These are phyloP conservation scores for Diarsia dahlii DNA, from an alignment of 2,888 invertebrate genomes.

Conservation along the genomic window DNA sequence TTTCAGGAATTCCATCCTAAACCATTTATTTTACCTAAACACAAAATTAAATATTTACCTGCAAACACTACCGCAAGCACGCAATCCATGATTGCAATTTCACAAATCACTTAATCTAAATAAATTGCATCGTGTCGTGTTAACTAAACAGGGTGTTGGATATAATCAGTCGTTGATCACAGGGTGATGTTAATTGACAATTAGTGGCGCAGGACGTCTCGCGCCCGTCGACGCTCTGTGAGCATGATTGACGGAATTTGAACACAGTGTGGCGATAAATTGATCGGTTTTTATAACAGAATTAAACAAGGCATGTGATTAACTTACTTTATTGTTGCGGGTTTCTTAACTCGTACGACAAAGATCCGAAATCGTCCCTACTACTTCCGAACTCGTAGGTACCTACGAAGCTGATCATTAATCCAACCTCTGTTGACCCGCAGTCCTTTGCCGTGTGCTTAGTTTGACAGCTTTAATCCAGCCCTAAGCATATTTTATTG, in stretches of 20 bases:
- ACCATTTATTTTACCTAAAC: not conserved
- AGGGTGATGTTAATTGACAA: slow-evolving; percentile 37
- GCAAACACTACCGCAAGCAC: not conserved
- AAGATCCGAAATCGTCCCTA: not conserved
- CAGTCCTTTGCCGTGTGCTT: too few species aligned
- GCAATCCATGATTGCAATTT: slow-evolving; percentile 1
- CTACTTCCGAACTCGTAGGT: too few species aligned
- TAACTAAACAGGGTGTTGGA: slow-evolving; percentile 38
- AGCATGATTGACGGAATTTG: slow-evolving; percentile 15
- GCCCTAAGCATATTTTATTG: too few species aligned
- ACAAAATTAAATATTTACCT: not conserved
- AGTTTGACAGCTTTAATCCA: too few species aligned
- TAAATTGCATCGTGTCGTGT: slow-evolving; percentile 27
- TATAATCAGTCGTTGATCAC: slow-evolving; percentile 50
- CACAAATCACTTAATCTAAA: slow-evolving; percentile 18
- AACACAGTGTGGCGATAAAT: not conserved
- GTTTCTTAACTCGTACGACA: not conserved
- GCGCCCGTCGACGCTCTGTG: slow-evolving; percentile 1
- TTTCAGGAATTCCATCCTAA: not conserved
- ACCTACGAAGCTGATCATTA: too few species aligned
- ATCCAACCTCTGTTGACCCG: too few species aligned
- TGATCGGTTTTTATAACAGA: not conserved
- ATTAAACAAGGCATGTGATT: not conserved
- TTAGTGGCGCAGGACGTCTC: slow-evolving; percentile 31
- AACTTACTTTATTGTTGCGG: not conserved